Conservation (phyloP, 2,113 vertebrate species). For the Turdus rufiventris region DNA sequence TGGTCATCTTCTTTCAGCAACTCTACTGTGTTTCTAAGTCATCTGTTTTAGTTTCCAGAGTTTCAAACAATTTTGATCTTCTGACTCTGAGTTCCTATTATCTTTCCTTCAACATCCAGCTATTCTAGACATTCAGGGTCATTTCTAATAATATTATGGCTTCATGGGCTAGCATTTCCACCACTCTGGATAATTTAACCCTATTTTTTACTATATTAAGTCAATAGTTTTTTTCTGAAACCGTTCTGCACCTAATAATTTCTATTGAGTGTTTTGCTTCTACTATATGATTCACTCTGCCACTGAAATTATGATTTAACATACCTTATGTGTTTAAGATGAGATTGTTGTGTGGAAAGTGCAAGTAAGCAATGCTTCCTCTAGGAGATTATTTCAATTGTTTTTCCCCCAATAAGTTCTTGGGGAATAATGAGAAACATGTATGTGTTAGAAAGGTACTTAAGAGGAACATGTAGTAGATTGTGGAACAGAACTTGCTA, state of each 20-base stretch:
- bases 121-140: background rate
- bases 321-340: background rate
- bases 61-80: background rate
- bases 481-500: background rate
- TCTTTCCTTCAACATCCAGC: background rate
- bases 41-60: background rate
- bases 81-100: background rate
- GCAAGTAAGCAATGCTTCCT: background rate
- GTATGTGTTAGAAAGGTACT: background rate
- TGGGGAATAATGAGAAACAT: background rate
- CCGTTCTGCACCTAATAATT: background rate
- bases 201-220: background rate
- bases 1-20: background rate
- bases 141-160: background rate
- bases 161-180: background rate
- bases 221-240: background rate
- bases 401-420: fast-evolving
- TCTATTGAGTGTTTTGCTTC: background rate
- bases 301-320: background rate
- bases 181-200: background rate
- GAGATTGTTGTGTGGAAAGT: background rate
- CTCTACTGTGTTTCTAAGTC: background rate
- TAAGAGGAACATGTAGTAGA: background rate
- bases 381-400: background rate
- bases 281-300: background rate